These are phyloP conservation scores for Ceyx erithaca DNA, from an alignment of 2,797 vertebrate genomes.

Conservation along the genomic window DNA sequence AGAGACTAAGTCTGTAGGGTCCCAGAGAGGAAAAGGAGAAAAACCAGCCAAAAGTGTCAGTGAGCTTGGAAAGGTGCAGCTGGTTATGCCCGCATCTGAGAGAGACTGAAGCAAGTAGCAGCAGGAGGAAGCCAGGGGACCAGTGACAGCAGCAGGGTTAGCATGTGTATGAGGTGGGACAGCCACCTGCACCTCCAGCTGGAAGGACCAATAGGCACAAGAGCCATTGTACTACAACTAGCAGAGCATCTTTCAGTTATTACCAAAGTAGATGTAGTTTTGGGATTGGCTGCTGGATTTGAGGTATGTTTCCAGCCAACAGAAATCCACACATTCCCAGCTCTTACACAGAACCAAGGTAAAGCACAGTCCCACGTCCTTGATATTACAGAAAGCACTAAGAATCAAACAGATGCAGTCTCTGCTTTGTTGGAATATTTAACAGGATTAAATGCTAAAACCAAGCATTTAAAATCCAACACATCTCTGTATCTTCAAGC, in stretches of 20 bases:
- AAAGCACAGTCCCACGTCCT: background rate
- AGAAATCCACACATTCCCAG: background rate
- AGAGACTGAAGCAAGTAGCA: background rate
- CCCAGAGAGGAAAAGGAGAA: background rate
- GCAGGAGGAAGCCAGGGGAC: background rate
- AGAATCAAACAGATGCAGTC: background rate
- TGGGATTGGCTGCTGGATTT: background rate
- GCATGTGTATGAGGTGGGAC: background rate
- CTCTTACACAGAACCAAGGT: background rate
- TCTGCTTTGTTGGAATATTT: accelerated
- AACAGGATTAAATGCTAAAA: background rate
- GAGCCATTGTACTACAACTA: background rate
- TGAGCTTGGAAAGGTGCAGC: background rate
- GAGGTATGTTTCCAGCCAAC: background rate
- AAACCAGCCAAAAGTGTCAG: background rate
- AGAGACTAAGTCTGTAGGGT: background rate
- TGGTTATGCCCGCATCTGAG: accelerated
- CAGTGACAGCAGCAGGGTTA: accelerated
- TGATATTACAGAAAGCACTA: background rate
- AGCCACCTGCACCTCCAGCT: background rate
- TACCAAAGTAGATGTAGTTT: background rate
- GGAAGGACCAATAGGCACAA: background rate
- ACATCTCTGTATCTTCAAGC: background rate
- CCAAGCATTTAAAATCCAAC: background rate
- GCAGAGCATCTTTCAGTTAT: accelerated